Percentiles rank a stretch among this genome's conserved stretches.
Evolutionary conservation across 2,797 vertebrate species (phyloP).

Genomic region (Psittacula echo): DNA sequence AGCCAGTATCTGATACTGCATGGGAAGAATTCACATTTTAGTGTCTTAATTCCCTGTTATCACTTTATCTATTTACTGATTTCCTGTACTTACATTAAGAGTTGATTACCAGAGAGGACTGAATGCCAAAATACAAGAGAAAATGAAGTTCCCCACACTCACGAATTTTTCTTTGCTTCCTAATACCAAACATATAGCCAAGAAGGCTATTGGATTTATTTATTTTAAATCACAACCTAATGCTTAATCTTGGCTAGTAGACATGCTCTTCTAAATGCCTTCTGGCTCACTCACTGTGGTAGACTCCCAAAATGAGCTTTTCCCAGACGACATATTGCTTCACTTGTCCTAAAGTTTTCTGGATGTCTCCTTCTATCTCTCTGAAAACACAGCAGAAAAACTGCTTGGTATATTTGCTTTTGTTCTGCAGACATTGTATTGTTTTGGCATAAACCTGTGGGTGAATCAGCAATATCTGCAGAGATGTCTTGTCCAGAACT

Average conservation of each 20-base stretch:
- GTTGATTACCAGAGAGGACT: background rate
- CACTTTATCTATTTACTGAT: background rate
- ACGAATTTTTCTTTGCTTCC: background rate
- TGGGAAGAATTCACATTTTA: background rate
- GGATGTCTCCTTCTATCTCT: background rate
- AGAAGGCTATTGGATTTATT: background rate
- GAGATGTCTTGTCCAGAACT: background rate
- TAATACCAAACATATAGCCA: background rate
- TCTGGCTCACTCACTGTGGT: background rate
- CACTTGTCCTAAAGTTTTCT: background rate
- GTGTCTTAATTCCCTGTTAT: background rate
- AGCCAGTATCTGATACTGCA: background rate
- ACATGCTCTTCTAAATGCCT: background rate
- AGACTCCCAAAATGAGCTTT: background rate
- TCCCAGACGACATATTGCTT: background rate
- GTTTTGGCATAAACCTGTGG: background rate
- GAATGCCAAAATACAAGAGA: background rate
- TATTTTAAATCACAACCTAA: background rate
- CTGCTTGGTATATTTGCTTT: background rate
- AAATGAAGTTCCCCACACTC: background rate
- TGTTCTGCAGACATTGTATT: background rate
- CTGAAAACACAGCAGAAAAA: background rate
- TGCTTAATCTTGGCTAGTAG: background rate
- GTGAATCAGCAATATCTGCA: constrained; percentile 16
- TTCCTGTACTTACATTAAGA: rapidly evolving